A percentile compares a stretch with the other conserved stretches of the same genome.
Conservation (phyloP, 2,888 invertebrate genomes). For the Heliconius cydno region DNA sequence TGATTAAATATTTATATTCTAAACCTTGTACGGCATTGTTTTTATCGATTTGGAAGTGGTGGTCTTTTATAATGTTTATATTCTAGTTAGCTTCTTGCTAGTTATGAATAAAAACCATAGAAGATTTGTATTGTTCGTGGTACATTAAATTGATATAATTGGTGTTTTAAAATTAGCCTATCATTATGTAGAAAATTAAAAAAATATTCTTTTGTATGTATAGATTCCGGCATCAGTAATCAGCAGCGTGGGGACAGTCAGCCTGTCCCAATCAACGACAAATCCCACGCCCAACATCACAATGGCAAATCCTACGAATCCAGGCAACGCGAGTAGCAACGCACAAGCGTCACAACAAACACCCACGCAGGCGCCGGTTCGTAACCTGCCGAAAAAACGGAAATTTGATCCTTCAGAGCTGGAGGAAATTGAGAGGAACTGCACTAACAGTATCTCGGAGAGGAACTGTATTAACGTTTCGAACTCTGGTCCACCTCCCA, state of each 20-base stretch:
- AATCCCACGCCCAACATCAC: slow-evolving; percentile 70
- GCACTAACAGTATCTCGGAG: slow-evolving; percentile 68
- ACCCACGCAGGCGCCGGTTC: slow-evolving; percentile 83
- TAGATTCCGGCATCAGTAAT: slow-evolving; percentile 84
- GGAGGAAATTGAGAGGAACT: slow-evolving; percentile 86
- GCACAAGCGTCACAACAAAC: slow-evolving; percentile 67
- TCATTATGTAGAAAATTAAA: neutral
- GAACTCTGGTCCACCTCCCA: slow-evolving; percentile 58
- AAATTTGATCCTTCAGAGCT: slow-evolving; percentile 92
- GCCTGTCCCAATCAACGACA: slow-evolving; percentile 74
- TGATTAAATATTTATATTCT: slow-evolving; percentile 41
- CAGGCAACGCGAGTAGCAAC: slow-evolving; percentile 68
- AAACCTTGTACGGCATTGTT: slow-evolving; percentile 36
- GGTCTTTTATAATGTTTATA: slow-evolving; percentile 14
- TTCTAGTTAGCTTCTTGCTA: neutral
- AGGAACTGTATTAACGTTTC: slow-evolving; percentile 52
- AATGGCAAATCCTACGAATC: slow-evolving; percentile 79
- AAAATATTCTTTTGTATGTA: neutral
- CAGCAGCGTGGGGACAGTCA: slow-evolving; percentile 84
- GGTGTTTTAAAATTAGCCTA: neutral
- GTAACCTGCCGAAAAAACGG: slow-evolving; percentile 96
- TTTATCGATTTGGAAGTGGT: slow-evolving; percentile 37
- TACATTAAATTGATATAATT: neutral
- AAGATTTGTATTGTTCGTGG: neutral
- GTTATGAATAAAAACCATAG: neutral